Evolutionary conservation across 2,888 invertebrate genomes (phyloP), one percentile per base, ranked within the genome.

Genomic region (Aproaerema taeniolella): DNA sequence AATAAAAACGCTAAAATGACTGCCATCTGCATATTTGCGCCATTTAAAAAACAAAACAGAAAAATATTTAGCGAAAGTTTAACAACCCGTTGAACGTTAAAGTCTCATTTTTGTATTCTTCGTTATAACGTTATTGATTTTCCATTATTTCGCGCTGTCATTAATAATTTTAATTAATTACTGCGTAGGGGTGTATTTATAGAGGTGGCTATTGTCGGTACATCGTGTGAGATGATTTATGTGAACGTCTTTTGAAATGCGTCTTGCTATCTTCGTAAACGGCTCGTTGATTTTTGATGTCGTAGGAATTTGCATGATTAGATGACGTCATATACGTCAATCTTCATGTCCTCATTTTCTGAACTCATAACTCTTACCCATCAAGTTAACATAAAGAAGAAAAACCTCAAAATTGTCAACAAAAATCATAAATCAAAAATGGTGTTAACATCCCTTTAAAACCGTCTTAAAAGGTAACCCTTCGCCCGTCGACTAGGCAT

Each of bases 91-190:
- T 67, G 51, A 52, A 40, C 38, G 53, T n/a, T n/a, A n/a, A n/a
- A n/a, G n/a, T n/a, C 49, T 49, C 25, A 36, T 54, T 54, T 52
- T 50, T 50, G 46, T 38, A 38, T 39, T 33, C 28, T 10, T 13
- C 30, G 31, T 39, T 39, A 29, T 39, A 56, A 55, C 57, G 61
- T 55, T 68, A 81, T 82, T 71, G 81, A 82, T 82, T 81, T 70
- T 72, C 64, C 79, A 77, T 80, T 79, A 80, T 75, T 72, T 64
- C 56, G 62, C 61, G 58, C 61, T 71, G 78, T 77, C 80, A 80
- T 80, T 81, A 79, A 78, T 81, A 79, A 82, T 81, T 81, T 77
- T 81, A 82, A 81, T 81, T 81, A 82, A 82, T 81, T 74, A 78
- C 67, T 50, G 50, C 52, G 47, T 52, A 55, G 53, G 65, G 63